Percentiles rank a stretch among this genome's conserved stretches.
These are phyloP conservation scores for Onychomys arenicola DNA, from an alignment of 2,797 vertebrate species.

Conservation along the genomic window DNA sequence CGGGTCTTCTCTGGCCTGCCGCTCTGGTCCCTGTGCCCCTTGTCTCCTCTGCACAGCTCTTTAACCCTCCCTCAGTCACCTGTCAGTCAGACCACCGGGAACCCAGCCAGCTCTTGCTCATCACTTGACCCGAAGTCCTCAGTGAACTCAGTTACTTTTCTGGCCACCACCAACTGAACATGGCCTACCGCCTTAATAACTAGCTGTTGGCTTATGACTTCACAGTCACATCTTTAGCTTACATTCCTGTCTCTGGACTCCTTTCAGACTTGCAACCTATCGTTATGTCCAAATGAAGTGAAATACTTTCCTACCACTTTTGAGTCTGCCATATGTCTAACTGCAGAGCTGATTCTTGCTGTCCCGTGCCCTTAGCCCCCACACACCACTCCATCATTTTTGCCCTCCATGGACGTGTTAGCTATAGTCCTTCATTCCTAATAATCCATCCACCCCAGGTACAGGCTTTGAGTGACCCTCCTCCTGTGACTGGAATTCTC, in stretches of 20 bases:
- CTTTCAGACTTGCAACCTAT: background rate
- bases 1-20: background rate
- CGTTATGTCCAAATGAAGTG: background rate
- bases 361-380: background rate
- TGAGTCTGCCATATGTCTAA: background rate
- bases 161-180: background rate
- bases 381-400: background rate
- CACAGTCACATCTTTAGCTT: background rate
- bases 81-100: background rate
- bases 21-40: background rate
- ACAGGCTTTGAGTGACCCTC: background rate
- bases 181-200: background rate
- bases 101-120: background rate
- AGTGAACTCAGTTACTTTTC: background rate
- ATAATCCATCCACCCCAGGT: background rate
- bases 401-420: background rate
- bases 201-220: background rate
- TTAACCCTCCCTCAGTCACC: background rate
- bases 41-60: background rate
- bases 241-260: slow-evolving; percentile 11
- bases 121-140: background rate
- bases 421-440: background rate
- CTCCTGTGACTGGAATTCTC: background rate
- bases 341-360: background rate
- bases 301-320: background rate